Evolutionary conservation across 2,113 vertebrate species (phyloP).

Genomic region (Struthidea cinerea): DNA sequence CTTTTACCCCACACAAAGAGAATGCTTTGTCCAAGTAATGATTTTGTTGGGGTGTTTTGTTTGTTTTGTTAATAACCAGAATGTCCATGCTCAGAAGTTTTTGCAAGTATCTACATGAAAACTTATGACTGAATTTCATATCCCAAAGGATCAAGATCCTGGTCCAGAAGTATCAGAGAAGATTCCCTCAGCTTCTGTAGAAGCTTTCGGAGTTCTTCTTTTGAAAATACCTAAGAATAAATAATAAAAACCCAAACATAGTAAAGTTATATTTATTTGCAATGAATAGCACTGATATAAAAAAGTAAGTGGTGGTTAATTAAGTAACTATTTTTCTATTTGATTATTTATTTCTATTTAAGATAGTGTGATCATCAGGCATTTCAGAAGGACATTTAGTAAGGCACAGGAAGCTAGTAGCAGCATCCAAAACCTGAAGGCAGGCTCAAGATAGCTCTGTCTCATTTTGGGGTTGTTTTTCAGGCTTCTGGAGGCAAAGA

Average conservation of each 20-base stretch:
- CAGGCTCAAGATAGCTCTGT: neutral
- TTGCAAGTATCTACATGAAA: neutral
- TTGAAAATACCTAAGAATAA: conserved; percentile 87
- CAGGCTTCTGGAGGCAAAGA: neutral
- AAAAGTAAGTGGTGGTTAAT: neutral
- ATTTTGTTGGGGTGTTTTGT: neutral
- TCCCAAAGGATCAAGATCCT: conserved; percentile 86
- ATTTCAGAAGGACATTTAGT: neutral
- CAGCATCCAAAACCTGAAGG: neutral
- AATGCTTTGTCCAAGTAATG: neutral
- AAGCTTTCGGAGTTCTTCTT: conserved; percentile 85
- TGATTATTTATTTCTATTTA: neutral
- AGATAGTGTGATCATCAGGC: neutral
- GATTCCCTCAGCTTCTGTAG: conserved; percentile 87
- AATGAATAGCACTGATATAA: neutral
- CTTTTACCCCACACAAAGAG: neutral
- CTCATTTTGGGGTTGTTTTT: neutral
- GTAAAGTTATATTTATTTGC: neutral
- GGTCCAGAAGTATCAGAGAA: conserved; percentile 85
- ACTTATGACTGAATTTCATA: conserved; percentile 83
- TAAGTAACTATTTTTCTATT: neutral
- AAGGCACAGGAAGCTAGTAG: neutral
- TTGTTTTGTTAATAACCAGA: neutral
- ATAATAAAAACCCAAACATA: neutral
- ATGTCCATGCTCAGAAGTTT: neutral